Evolutionary conservation across 2,797 vertebrate genomes (phyloP).

Genomic region (Hirundo rustica): DNA sequence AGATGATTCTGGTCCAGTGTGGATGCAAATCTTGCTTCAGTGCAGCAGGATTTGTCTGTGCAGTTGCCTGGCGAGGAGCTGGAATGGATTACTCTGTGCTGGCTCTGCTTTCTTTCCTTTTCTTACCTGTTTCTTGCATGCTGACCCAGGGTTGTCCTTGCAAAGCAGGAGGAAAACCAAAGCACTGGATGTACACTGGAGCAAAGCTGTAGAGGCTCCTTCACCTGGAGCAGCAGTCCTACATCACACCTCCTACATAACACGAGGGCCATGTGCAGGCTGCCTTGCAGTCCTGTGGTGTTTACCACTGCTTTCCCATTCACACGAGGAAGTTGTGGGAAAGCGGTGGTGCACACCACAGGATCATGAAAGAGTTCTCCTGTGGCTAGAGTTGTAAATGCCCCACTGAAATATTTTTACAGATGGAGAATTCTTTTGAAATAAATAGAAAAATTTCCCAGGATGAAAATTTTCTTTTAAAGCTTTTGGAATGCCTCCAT

Average conservation of each 20-base stretch:
- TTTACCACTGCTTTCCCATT: background rate
- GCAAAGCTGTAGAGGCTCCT: background rate
- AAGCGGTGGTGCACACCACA: background rate
- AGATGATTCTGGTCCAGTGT: background rate
- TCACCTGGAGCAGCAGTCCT: background rate
- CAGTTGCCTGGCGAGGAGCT: background rate
- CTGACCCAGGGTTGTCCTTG: background rate
- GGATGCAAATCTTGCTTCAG: background rate
- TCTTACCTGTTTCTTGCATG: background rate
- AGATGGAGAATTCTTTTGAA: slow-evolving; percentile 73
- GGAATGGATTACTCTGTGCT: background rate
- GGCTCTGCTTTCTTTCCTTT: background rate
- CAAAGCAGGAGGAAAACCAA: background rate
- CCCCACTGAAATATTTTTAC: slow-evolving; percentile 69
- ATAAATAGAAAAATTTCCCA: slow-evolving; percentile 71
- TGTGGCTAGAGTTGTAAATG: slow-evolving; percentile 57
- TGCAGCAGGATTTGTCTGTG: background rate
- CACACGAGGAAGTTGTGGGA: slow-evolving; percentile 44
- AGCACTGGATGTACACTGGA: background rate
- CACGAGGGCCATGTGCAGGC: background rate
- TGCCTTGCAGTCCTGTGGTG: background rate
- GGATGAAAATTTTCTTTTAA: slow-evolving; percentile 67
- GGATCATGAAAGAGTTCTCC: slow-evolving; percentile 60
- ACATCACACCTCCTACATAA: background rate
- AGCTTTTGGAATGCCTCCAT: slow-evolving; percentile 65